Evolutionary conservation across 2,113 vertebrate species (phyloP).

Genomic region (Chinchilla lanigera): DNA sequence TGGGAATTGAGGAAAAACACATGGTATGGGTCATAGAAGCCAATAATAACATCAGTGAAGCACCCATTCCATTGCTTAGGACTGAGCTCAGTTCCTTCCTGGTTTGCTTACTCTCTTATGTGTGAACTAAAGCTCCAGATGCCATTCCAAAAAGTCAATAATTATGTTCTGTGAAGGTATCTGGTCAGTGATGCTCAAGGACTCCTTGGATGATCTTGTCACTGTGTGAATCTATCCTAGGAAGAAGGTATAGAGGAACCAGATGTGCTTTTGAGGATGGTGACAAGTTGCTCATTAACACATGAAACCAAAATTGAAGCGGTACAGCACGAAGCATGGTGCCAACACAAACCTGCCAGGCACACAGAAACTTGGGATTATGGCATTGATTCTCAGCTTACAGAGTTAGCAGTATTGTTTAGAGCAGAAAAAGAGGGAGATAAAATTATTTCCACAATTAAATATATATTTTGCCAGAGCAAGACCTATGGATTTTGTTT

Average conservation of each 20-base stretch:
- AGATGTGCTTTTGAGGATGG: neutral
- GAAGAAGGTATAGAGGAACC: neutral
- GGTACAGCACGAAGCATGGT: neutral
- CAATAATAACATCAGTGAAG: neutral
- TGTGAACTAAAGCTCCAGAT: neutral
- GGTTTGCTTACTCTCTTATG: neutral
- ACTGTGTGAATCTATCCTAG: neutral
- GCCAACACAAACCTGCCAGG: neutral
- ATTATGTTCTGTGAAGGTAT: neutral
- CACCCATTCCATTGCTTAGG: neutral
- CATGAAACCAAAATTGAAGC: neutral
- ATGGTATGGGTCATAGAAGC: neutral
- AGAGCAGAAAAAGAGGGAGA: neutral
- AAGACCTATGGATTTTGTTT: neutral
- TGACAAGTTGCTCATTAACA: neutral
- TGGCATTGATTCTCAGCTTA: neutral
- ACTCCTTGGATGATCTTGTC: neutral
- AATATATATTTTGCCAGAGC: neutral
- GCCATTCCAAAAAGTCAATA: neutral
- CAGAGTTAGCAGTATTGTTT: neutral
- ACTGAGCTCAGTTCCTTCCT: neutral
- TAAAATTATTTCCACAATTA: neutral
- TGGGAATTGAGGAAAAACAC: neutral
- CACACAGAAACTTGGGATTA: neutral
- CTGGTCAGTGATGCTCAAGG: neutral